Percentiles rank a stretch among this genome's conserved stretches.
phyloP scores from a whole-genome alignment of 2,113 vertebrate species.

The Propithecus coquereli region DNA sequence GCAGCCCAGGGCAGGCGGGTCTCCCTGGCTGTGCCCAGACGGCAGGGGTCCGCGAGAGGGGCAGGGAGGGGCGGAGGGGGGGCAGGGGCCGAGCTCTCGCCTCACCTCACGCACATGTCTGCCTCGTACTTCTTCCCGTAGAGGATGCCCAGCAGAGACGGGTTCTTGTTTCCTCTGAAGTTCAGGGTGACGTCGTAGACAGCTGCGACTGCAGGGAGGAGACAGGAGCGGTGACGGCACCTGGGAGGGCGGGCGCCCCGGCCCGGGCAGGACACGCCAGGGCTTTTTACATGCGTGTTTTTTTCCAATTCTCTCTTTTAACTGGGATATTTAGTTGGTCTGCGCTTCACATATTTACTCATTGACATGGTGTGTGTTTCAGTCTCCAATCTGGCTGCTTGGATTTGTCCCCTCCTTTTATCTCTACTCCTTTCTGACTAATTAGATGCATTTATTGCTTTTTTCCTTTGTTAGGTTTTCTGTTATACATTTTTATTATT shows the following conservation, averaged over 20 bases:
- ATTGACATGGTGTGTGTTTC: not conserved
- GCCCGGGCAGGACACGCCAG: not conserved
- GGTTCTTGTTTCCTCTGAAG: slow-evolving; percentile 96
- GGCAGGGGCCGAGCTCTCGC: not conserved
- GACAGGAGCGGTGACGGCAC: not conserved
- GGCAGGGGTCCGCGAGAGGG: no score
- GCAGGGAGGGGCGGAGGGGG: not conserved
- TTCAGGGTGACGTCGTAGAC: slow-evolving; percentile 98
- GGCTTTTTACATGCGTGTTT: not conserved
- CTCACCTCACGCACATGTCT: slow-evolving; percentile 95
- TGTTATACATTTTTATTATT: not conserved
- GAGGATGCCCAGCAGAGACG: slow-evolving; percentile 94
- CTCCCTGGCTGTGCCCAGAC: no score
- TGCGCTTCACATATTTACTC: not conserved
- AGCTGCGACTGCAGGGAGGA: slow-evolving; percentile 86
- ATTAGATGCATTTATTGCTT: no score
- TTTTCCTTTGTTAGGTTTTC: not conserved
- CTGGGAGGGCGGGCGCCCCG: not conserved
- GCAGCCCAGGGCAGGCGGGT: no score
- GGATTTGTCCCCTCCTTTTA: not conserved
- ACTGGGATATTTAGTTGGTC: accelerated
- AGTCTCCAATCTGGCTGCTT: not conserved
- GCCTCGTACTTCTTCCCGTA: slow-evolving; percentile 97
- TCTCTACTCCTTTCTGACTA: not conserved
- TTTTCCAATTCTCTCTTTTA: accelerated